These are phyloP conservation scores for Spisula solida DNA, from an alignment of 2,888 invertebrate genomes.

Conservation along the genomic window DNA sequence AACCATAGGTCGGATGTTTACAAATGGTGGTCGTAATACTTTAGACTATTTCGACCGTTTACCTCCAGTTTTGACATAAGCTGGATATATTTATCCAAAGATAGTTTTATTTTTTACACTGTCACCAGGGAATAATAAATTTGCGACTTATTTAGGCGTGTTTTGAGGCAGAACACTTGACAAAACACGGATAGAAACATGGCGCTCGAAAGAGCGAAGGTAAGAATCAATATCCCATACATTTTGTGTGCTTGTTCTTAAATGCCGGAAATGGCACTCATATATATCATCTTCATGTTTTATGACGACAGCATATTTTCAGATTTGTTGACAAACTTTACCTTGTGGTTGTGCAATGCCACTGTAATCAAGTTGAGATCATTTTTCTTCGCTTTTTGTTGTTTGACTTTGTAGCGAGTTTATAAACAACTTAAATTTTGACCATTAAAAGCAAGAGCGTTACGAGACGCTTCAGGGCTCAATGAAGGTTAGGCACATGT, in stretches of 20 bases:
- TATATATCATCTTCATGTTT: neutral
- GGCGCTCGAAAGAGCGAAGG: constrained; percentile 83
- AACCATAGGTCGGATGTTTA: constrained; percentile 58
- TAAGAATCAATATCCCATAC: constrained; percentile 60
- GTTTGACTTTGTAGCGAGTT: no score
- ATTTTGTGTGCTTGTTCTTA: neutral
- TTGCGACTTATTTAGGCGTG: neutral
- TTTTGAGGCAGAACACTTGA: neutral
- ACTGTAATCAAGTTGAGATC: no score
- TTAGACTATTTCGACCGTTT: neutral
- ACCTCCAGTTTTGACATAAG: neutral
- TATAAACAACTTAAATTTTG: no score
- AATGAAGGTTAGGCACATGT: no score
- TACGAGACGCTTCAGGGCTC: no score
- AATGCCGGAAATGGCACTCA: neutral
- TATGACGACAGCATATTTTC: neutral
- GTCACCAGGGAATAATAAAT: neutral
- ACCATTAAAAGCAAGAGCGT: no score
- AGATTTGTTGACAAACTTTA: no score
- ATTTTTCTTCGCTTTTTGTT: no score
- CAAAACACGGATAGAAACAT: constrained; percentile 58
- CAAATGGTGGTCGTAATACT: constrained; percentile 21
- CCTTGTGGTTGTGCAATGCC: no score
- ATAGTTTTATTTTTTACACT: neutral
- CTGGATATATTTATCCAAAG: neutral